Evolutionary conservation across 2,113 vertebrate genomes (phyloP).

Genomic region (Macroglossus sobrinus): DNA sequence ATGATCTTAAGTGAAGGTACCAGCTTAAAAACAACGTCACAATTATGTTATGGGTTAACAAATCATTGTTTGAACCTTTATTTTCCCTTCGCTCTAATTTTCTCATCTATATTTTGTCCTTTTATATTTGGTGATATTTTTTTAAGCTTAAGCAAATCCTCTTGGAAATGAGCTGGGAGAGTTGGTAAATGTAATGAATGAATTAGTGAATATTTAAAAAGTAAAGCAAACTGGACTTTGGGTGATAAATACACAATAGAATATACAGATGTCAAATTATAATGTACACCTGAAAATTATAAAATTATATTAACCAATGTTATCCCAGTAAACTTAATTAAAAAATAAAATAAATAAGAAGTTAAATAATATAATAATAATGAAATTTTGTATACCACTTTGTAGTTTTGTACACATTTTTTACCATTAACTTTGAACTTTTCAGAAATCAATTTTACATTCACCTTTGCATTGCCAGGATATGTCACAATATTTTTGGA

Average conservation of each 20-base stretch:
- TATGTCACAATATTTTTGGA: not conserved
- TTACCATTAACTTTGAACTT: not conserved
- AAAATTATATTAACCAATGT: too few species aligned
- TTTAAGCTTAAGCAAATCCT: not conserved
- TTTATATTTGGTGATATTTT: not conserved
- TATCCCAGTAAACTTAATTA: too few species aligned
- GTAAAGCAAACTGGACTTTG: not conserved
- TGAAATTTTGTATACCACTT: not conserved
- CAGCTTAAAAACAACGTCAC: not conserved
- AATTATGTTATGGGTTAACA: slow-evolving; percentile 49
- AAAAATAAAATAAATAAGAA: too few species aligned
- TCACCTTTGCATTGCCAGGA: not conserved
- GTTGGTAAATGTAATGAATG: not conserved
- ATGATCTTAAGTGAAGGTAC: not conserved
- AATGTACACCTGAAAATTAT: too few species aligned
- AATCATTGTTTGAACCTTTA: not conserved
- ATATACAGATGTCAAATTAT: too few species aligned
- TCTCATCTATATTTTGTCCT: not conserved
- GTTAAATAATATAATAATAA: not conserved
- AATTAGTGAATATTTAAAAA: not conserved
- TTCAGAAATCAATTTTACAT: slow-evolving; percentile 26
- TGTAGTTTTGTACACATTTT: not conserved
- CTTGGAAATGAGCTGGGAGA: not conserved
- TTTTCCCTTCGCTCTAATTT: slow-evolving; percentile 25
- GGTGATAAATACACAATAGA: too few species aligned